These are phyloP conservation scores for Podarcis raffonei DNA, from an alignment of 2,113 vertebrate species.

Conservation along the genomic window DNA sequence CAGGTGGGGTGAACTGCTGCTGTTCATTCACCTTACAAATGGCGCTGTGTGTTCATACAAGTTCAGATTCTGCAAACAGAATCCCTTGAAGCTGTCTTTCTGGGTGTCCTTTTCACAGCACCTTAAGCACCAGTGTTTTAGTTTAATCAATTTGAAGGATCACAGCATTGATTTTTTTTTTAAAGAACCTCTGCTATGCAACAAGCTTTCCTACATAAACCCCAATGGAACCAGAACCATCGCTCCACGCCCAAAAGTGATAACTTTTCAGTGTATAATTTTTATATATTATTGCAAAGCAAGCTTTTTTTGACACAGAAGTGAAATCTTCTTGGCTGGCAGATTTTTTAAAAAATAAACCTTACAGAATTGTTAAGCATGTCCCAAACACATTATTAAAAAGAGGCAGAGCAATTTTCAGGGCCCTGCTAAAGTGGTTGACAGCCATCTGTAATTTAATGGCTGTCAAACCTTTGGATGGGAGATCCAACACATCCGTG, in stretches of 20 bases:
- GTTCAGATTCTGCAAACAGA: neutral
- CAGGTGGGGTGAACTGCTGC: neutral
- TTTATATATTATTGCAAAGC: conserved; percentile 26
- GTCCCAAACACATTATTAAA: neutral
- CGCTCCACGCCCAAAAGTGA: conserved; percentile 31
- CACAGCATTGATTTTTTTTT: neutral
- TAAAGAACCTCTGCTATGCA: conserved; percentile 17
- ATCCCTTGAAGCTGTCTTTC: conserved; percentile 28
- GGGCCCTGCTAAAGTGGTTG: neutral
- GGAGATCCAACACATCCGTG: neutral
- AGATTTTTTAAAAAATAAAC: neutral
- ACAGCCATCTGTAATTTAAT: neutral
- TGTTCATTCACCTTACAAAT: neutral
- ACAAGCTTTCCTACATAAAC: conserved; percentile 1
- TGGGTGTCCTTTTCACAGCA: conserved; percentile 39
- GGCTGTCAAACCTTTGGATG: too few relatives aligned
- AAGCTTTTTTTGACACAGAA: conserved; percentile 23
- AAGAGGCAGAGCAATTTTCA: neutral
- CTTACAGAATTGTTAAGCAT: conserved; percentile 27
- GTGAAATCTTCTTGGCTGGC: conserved; percentile 26
- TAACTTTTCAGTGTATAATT: conserved; percentile 27
- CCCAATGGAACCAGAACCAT: conserved; percentile 12
- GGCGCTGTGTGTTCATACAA: neutral
- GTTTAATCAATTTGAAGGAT: conserved; percentile 40
- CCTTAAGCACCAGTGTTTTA: conserved; percentile 2